A percentile compares a stretch with the other conserved stretches of the same genome.
Conservation (phyloP, 2,888 invertebrate genomes). For the Desoria tigrina region DNA sequence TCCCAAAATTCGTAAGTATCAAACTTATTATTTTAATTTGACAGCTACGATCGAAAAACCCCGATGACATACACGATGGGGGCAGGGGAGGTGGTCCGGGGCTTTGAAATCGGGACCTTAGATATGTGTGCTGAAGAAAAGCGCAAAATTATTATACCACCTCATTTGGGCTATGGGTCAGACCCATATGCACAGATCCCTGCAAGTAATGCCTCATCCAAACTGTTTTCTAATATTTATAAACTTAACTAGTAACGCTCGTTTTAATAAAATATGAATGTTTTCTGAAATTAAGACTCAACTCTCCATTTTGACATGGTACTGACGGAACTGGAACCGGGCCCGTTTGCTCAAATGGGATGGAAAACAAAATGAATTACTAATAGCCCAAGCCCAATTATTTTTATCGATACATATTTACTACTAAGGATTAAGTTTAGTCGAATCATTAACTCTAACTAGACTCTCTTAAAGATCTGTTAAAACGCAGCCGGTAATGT, state of each 20-base stretch:
- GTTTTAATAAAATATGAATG: no score
- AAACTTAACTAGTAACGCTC: no score
- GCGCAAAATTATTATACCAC: slow-evolving; percentile 1
- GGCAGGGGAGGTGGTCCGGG: slow-evolving; percentile 9
- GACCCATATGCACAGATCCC: slow-evolving; percentile 13
- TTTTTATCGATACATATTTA: no score
- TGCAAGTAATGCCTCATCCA: slow-evolving; percentile 14
- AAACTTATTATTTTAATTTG: no score
- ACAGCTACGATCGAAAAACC: slow-evolving; percentile 16
- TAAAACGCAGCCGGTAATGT: no score
- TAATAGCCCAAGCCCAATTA: no score
- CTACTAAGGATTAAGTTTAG: no score
- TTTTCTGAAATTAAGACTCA: slow-evolving; percentile 3
- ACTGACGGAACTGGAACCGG: slow-evolving; percentile 4
- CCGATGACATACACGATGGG: slow-evolving; percentile 21
- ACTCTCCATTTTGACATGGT: slow-evolving; percentile 14
- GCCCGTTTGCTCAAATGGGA: slow-evolving; percentile 7
- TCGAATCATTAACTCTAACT: no score
- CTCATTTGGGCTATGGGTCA: slow-evolving; percentile 11
- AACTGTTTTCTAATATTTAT: no score
- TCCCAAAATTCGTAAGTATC: no score
- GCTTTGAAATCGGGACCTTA: slow-evolving; percentile 18
- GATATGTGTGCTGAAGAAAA: slow-evolving; percentile 15
- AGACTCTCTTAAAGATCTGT: no score
- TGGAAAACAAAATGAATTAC: no score